Evolutionary conservation across 2,888 invertebrate species (phyloP).

Genomic region (Diachrysia chrysitis): DNA sequence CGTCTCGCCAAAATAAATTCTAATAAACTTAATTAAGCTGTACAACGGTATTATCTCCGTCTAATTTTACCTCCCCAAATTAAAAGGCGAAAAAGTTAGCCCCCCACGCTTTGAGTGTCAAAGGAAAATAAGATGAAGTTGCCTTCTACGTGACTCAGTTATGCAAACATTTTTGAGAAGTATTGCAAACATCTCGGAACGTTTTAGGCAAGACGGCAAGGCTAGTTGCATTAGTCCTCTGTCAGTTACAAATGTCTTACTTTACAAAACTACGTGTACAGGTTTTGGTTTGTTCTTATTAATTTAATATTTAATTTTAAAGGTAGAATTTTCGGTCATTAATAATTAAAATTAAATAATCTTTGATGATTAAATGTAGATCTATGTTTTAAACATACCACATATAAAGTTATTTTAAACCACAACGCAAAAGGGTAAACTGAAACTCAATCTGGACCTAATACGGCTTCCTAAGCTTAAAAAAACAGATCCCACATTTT

Average conservation of each 20-base stretch:
- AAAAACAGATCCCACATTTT: slow-evolving; percentile 53
- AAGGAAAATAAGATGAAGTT: slow-evolving; percentile 75
- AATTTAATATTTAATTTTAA: no score
- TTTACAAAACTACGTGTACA: neutral
- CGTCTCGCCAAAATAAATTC: slow-evolving; percentile 83
- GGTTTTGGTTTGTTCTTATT: no score
- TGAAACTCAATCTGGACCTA: slow-evolving; percentile 65
- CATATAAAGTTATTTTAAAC: slow-evolving; percentile 53
- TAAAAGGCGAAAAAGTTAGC: slow-evolving; percentile 76
- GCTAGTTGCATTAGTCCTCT: slow-evolving; percentile 16
- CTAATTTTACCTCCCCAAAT: slow-evolving; percentile 80
- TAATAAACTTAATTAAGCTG: slow-evolving; percentile 87
- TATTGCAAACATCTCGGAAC: slow-evolving; percentile 26
- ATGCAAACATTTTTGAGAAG: slow-evolving; percentile 50
- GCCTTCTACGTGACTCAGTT: slow-evolving; percentile 75
- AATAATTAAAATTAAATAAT: no score
- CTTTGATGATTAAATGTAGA: neutral
- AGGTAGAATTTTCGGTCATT: no score
- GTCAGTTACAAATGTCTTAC: neutral
- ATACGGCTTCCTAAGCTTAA: slow-evolving; percentile 67
- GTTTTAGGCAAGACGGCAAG: slow-evolving; percentile 14
- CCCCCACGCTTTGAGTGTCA: slow-evolving; percentile 67
- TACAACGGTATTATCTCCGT: slow-evolving; percentile 82
- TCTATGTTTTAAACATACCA: no score
- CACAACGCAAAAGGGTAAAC: slow-evolving; percentile 61